Conservation (phyloP, 2,113 vertebrate genomes). For the Mormyrus lacerda region DNA sequence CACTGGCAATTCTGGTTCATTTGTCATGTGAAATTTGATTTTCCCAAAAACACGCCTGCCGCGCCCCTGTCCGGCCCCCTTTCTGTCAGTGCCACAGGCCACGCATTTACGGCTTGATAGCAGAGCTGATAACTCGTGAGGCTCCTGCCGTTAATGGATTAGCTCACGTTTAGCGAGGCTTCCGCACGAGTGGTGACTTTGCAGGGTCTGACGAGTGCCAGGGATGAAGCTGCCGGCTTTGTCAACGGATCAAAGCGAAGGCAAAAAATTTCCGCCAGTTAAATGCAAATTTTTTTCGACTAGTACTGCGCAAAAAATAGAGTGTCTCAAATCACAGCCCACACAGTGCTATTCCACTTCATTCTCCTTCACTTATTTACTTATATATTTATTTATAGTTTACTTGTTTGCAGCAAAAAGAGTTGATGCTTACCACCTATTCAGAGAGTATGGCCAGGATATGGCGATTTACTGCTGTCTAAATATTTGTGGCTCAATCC, state of each 20-base stretch:
- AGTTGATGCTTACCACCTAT: not conserved
- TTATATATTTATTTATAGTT: not conserved
- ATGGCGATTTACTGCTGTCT: not conserved
- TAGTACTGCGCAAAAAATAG: not conserved
- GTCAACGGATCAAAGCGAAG: not conserved
- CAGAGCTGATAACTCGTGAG: slow-evolving; percentile 19
- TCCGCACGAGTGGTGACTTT: not conserved
- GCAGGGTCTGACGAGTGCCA: not conserved
- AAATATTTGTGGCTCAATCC: not conserved
- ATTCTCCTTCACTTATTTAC: not conserved
- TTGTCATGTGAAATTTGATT: slow-evolving; percentile 45
- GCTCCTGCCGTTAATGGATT: slow-evolving; percentile 11
- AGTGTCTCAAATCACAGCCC: slow-evolving; percentile 1
- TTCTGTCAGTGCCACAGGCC: slow-evolving; percentile 32
- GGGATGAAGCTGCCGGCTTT: not conserved
- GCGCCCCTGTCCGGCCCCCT: slow-evolving; percentile 21
- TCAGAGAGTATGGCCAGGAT: not conserved
- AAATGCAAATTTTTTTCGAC: slow-evolving; percentile 8
- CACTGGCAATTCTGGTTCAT: slow-evolving; percentile 33
- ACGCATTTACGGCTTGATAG: slow-evolving; percentile 20
- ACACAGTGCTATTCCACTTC: not conserved
- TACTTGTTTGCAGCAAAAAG: not conserved
- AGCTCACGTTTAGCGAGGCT: slow-evolving; percentile 29
- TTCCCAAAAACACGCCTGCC: slow-evolving; percentile 33
- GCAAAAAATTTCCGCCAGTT: not conserved